Percentiles rank a stretch among this genome's conserved stretches.
Conservation (phyloP, 1,140 invertebrate species). For the Paraescarpia echinospica region DNA sequence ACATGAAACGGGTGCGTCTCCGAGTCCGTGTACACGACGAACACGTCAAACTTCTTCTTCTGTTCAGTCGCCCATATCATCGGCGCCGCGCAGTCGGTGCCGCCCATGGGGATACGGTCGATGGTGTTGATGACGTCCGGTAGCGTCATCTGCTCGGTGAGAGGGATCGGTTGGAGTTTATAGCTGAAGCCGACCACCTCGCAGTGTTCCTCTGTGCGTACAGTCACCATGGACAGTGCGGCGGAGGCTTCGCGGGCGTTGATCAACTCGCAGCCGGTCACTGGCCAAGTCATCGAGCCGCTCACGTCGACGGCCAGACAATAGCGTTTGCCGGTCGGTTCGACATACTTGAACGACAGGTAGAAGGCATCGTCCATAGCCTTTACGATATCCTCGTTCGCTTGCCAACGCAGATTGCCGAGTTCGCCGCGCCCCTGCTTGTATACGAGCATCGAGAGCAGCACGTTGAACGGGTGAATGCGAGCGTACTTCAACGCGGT, state of each 20-base stretch:
- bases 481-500: not conserved
- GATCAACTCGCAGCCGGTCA: constrained; percentile 59
- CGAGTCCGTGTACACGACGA: constrained; percentile 50
- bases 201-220: constrained; percentile 36
- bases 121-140: constrained; percentile 13
- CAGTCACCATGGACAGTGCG: constrained; percentile 49
- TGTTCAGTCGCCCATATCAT: constrained; percentile 65
- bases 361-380: constrained; percentile 55
- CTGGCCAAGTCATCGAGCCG: constrained; percentile 55
- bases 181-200: constrained; percentile 46
- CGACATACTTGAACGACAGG: constrained; percentile 37
- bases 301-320: constrained; percentile 66
- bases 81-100: constrained; percentile 59
- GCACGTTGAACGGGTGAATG: constrained; percentile 66
- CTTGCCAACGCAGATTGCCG: constrained; percentile 52
- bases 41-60: constrained; percentile 55
- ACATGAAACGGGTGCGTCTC: constrained; percentile 43
- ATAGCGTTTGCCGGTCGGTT: constrained; percentile 63
- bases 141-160: constrained; percentile 30
- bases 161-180: not conserved
- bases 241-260: constrained; percentile 61
- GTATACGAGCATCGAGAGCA: constrained; percentile 64
- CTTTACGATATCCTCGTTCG: constrained; percentile 40
- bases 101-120: not conserved
- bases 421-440: constrained; percentile 60